These are phyloP conservation scores for Lamprologus lemairii DNA, from an alignment of 2,113 vertebrate species.

Conservation along the genomic window DNA sequence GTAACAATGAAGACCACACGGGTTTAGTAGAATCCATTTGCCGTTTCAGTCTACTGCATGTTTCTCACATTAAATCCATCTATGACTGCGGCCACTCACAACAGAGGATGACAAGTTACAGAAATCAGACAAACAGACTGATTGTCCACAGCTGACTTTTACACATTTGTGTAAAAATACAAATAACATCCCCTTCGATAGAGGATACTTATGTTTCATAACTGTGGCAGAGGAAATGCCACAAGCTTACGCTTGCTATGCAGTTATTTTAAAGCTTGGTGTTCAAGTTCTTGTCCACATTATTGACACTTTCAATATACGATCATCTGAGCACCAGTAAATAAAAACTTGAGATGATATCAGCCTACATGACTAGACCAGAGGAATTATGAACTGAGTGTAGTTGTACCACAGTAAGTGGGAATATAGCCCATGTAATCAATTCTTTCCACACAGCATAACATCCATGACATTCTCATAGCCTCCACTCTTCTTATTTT, in stretches of 20 bases:
- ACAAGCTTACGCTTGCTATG: background rate
- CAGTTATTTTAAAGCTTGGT: background rate
- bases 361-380: background rate
- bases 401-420: background rate
- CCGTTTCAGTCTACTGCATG: background rate
- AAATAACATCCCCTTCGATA: background rate
- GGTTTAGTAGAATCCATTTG: background rate
- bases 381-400: background rate
- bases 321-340: background rate
- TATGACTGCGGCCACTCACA: background rate
- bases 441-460: background rate
- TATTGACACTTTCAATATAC: background rate
- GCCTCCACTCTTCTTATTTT: background rate
- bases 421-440: background rate
- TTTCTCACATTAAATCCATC: background rate
- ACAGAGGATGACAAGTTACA: background rate
- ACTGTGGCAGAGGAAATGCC: background rate
- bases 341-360: background rate
- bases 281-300: background rate
- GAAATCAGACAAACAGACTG: background rate
- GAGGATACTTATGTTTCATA: background rate
- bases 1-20: background rate
- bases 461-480: background rate
- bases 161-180: background rate
- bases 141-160: constrained; percentile 12